Evolutionary conservation across 2,888 invertebrate species (phyloP).

Genomic region (Lithosia quadra): DNA sequence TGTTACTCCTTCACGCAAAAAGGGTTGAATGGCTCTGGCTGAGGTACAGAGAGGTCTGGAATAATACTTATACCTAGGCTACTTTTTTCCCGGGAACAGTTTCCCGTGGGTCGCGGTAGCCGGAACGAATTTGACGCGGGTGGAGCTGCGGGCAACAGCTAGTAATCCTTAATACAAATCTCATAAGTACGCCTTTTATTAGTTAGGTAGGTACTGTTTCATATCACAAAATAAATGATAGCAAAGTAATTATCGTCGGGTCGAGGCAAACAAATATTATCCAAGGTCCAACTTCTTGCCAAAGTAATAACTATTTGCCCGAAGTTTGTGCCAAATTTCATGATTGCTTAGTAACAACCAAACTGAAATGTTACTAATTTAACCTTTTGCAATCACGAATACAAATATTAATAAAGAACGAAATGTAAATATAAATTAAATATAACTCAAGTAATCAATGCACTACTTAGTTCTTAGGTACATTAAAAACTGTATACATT

Average conservation of each 20-base stretch:
- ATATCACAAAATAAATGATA: background rate
- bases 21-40: no score
- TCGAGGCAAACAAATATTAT: background rate
- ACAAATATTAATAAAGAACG: background rate
- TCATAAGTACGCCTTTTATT: background rate
- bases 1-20: no score
- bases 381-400: background rate
- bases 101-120: no score
- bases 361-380: background rate
- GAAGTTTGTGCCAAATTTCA: background rate
- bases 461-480: no score
- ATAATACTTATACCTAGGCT: no score
- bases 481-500: no score
- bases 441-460: background rate
- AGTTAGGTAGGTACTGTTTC: background rate
- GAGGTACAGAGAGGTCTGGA: no score
- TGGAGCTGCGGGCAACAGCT: no score
- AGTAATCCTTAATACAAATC: background rate
- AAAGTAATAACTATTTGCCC: slow-evolving; percentile 2
- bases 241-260: slow-evolving; percentile 2
- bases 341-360: background rate
- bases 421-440: background rate
- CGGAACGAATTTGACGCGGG: no score
- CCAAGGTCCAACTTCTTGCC: background rate
- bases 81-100: no score